These are phyloP conservation scores for Chaetorhynchus papuensis DNA, from an alignment of 2,113 vertebrate species.

Conservation along the genomic window DNA sequence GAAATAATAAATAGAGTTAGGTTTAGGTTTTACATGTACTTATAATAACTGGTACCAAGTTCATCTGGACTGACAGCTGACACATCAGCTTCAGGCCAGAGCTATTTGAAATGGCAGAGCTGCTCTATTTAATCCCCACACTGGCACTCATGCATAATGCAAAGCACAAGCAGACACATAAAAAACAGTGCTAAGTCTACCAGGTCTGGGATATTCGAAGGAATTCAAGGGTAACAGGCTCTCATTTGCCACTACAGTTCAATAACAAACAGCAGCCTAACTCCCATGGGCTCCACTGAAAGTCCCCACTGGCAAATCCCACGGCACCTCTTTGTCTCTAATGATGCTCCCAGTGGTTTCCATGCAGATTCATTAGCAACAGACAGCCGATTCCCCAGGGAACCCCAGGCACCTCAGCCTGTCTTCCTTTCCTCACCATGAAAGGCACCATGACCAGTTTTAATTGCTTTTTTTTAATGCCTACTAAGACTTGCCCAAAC, in stretches of 20 bases:
- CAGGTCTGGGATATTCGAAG: neutral
- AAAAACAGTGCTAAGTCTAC: neutral
- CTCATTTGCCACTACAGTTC: neutral
- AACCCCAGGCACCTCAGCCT: neutral
- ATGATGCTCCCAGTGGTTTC: neutral
- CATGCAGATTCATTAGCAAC: neutral
- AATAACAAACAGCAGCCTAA: neutral
- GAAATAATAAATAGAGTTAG: neutral
- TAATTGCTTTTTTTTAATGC: neutral
- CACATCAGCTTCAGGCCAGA: constrained; percentile 35
- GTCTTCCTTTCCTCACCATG: neutral
- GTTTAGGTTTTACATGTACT: neutral
- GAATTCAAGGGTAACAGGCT: constrained; percentile 9
- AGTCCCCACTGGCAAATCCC: neutral
- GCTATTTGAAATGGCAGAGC: constrained; percentile 47
- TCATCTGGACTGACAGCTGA: constrained; percentile 52
- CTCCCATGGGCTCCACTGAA: neutral
- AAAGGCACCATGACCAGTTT: neutral
- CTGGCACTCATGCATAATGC: constrained; percentile 35
- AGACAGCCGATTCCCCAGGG: neutral
- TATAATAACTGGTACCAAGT: neutral
- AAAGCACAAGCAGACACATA: constrained; percentile 16
- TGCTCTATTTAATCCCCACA: constrained; percentile 7
- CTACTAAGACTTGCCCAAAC: neutral
- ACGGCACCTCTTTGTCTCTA: neutral